These are phyloP conservation scores for Lochmaea crataegi DNA, from an alignment of 2,888 invertebrate genomes.

Conservation along the genomic window DNA sequence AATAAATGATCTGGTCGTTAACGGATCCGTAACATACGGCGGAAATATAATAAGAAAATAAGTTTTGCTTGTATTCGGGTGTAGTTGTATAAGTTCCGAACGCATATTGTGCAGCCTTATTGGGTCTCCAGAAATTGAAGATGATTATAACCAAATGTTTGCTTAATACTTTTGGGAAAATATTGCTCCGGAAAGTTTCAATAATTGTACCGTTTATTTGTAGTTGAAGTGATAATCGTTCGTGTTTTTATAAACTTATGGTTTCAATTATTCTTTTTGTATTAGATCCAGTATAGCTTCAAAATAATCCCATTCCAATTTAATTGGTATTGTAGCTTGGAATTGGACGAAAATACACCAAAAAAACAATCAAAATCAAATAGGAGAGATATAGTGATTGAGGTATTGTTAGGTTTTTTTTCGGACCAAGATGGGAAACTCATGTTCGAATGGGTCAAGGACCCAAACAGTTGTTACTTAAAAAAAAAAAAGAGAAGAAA, in stretches of 20 bases:
- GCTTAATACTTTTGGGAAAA: constrained; percentile 21
- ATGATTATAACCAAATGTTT: constrained; percentile 44
- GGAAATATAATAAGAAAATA: constrained; percentile 47
- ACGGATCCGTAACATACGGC: constrained; percentile 58
- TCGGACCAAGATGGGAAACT: too few species aligned
- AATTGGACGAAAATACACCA: too few species aligned
- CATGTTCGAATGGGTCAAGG: too few species aligned
- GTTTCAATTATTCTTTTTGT: too few species aligned
- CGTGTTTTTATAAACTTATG: neutral
- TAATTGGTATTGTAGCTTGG: too few species aligned
- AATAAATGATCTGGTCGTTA: constrained; percentile 67
- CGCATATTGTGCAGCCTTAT: constrained; percentile 38
- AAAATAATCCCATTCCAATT: too few species aligned
- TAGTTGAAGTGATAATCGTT: neutral
- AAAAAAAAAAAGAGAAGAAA: too few species aligned
- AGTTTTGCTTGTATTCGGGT: constrained; percentile 35
- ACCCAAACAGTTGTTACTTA: too few species aligned
- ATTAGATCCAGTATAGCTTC: too few species aligned
- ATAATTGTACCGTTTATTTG: neutral
- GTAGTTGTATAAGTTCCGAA: constrained; percentile 40
- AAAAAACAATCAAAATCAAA: too few species aligned
- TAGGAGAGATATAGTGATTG: too few species aligned
- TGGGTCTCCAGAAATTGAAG: constrained; percentile 21
- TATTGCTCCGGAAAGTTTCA: constrained; percentile 7
- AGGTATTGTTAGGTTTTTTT: too few species aligned